Percentiles rank a stretch among this genome's conserved stretches.
Evolutionary conservation across 2,113 vertebrate species (phyloP).

Genomic region (Psilopogon haemacephalus): DNA sequence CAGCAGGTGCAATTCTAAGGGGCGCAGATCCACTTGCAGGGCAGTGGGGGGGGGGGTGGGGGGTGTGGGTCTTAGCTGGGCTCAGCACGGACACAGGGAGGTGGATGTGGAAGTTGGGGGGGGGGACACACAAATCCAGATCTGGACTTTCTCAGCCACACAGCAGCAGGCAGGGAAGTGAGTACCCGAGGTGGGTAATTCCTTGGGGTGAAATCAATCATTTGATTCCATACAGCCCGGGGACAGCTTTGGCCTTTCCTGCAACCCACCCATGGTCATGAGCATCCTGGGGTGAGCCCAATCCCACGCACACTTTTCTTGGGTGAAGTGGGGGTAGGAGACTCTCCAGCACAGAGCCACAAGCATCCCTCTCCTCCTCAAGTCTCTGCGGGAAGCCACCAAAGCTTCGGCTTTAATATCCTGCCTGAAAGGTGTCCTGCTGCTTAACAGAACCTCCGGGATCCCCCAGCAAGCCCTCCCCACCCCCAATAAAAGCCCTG

Average conservation of each 20-base stretch:
- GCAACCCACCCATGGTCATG: rapidly evolving
- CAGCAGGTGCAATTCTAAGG: background rate
- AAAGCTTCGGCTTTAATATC: background rate
- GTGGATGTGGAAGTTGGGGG: rapidly evolving
- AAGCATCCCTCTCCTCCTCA: background rate
- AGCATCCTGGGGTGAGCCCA: background rate
- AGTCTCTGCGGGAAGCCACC: background rate
- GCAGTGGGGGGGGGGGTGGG: background rate
- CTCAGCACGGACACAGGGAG: background rate
- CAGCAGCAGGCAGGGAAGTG: no score
- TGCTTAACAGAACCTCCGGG: background rate
- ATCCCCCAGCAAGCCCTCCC: background rate
- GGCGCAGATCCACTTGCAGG: background rate
- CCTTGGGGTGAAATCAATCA: background rate
- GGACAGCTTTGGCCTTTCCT: background rate
- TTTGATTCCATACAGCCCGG: background rate
- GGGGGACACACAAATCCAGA: background rate
- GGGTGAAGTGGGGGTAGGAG: background rate
- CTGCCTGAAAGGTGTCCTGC: background rate
- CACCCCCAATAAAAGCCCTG: rapidly evolving
- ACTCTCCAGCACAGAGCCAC: background rate
- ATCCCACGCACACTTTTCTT: background rate
- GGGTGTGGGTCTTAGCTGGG: no score
- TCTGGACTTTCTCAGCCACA: rapidly evolving
- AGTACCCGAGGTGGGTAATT: rapidly evolving